Percentiles rank a stretch among this genome's conserved stretches.
These are phyloP conservation scores for Platycercus adscitus DNA, from an alignment of 2,113 vertebrate genomes.

Conservation along the genomic window DNA sequence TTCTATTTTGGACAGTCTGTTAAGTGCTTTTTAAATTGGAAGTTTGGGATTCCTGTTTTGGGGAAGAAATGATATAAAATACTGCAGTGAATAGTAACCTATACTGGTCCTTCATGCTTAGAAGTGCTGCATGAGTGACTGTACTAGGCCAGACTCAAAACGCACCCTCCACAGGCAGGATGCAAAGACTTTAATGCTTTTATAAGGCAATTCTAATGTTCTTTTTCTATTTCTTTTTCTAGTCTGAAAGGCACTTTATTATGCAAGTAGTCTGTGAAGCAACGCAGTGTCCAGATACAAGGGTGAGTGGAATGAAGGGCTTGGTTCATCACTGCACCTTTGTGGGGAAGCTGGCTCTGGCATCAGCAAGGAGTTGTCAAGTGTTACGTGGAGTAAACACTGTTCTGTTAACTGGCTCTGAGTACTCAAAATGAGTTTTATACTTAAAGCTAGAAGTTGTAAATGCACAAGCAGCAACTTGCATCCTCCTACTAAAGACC, in stretches of 20 bases:
- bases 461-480: neutral
- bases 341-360: neutral
- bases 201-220: neutral
- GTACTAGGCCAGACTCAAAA: neutral
- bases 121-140: neutral
- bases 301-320: conserved; percentile 80
- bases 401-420: neutral
- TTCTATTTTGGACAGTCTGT: neutral
- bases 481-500: neutral
- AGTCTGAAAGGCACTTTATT: conserved; percentile 99
- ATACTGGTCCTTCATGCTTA: neutral
- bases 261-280: conserved; percentile 99
- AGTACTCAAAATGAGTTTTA: neutral
- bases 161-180: neutral
- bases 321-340: too few relatives aligned
- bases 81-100: neutral
- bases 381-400: neutral
- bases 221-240: neutral
- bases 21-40: neutral
- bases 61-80: neutral
- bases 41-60: neutral
- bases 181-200: neutral
- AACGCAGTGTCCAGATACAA: conserved; percentile 95
- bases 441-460: neutral
- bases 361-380: neutral